Evolutionary conservation across 2,797 vertebrate genomes (phyloP).

Genomic region (Tiaroga cobitis): DNA sequence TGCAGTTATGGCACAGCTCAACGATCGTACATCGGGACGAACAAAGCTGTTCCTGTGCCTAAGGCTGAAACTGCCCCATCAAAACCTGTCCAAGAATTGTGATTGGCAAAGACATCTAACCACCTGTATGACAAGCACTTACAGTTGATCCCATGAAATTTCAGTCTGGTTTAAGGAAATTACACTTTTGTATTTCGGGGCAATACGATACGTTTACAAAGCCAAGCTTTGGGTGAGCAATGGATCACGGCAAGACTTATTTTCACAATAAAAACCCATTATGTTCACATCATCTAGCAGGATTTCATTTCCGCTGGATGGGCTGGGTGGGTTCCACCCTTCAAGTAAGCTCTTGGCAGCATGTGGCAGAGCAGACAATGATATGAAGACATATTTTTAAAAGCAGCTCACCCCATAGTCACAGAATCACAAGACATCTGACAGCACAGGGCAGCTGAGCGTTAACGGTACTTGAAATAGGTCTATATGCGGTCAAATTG

Average conservation of each 20-base stretch:
- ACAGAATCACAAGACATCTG: constrained; percentile 27
- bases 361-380: constrained; percentile 16
- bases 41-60: constrained; percentile 50
- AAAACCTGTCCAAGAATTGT: constrained; percentile 21
- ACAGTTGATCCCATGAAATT: constrained; percentile 57
- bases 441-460: constrained; percentile 29
- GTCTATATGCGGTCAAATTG: constrained; percentile 21
- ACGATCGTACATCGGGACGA: constrained; percentile 57
- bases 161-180: constrained; percentile 46
- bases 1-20: constrained; percentile 65
- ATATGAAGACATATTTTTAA: constrained; percentile 34
- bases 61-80: constrained; percentile 52
- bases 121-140: constrained; percentile 44
- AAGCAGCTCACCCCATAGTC: constrained; percentile 25
- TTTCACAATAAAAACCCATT: constrained; percentile 40
- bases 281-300: background rate
- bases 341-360: constrained; percentile 46
- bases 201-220: constrained; percentile 24
- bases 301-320: background rate
- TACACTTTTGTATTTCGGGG: constrained; percentile 51
- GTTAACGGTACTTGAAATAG: constrained; percentile 29
- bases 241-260: constrained; percentile 12
- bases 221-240: constrained; percentile 17
- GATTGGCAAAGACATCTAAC: constrained; percentile 38
- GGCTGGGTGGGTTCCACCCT: constrained; percentile 14